Evolutionary conservation across 2,888 invertebrate genomes (phyloP), one percentile per base, ranked within the genome.

Genomic region (Drosophila hawaiiensis): DNA sequence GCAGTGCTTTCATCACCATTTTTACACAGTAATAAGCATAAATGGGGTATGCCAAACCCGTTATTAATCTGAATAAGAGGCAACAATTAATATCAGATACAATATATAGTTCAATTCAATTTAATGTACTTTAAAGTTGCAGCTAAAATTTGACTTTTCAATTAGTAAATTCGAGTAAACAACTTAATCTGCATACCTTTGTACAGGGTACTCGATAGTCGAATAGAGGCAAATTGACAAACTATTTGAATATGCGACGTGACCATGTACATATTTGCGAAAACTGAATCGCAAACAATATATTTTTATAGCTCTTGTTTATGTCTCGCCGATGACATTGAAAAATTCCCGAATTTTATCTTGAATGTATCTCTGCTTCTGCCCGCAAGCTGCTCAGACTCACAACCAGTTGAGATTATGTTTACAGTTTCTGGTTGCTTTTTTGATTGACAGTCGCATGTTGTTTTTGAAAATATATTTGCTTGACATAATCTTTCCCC

Each of bases 391-490:
- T 47, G n/a, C 37, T 37, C 16, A 25, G 53, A 41, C 47, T 41
- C 50, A 49, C 75, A 64, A 65, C 71, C 71, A 53, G 56, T 73
- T 75, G 56, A 72, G 52, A 71, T 73, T 78, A 69, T 85, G 76
- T 86, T 82, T 76, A 85, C 68, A 70, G 33, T 68, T 54, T 68
- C 52, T 50, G 64, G 35, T 60, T 25, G 41, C 29, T 61, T 52
- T 62, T 77, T 52, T 77, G 88, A 84, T 88, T 81, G 85, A 81
- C 88, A 81, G 69, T 61, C 68, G 54, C 63, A 53, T 67, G 72
- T 70, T 47, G 56, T 50, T 43, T 58, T 35, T 3, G 39, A 54
- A 16, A 33, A 68, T 68, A 41, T 76, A 59, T 68, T 61, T 64
- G 47, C 58, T n/a, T 41, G 50, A n/a, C 35, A 61, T 29, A 41